These are phyloP conservation scores for Halcyon badia DNA, from an alignment of 2,797 vertebrate genomes.

Conservation along the genomic window DNA sequence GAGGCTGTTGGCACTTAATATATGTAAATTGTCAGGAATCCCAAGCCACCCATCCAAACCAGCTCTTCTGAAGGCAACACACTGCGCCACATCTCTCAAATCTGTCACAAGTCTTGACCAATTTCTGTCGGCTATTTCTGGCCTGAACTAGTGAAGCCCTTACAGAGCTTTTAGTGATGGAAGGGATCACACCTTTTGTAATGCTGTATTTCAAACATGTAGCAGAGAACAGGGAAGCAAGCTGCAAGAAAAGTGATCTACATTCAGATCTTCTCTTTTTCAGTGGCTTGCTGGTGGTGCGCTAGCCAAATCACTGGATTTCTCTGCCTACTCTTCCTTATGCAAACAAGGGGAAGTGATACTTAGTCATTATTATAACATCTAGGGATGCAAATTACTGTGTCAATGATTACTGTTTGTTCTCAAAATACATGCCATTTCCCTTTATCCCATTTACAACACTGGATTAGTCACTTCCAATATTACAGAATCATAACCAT, in stretches of 20 bases:
- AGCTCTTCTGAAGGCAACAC: background rate
- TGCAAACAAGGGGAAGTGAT: constrained; percentile 69
- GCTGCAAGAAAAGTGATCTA: background rate
- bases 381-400: constrained; percentile 70
- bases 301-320: constrained; percentile 42
- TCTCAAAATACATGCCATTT: constrained; percentile 70
- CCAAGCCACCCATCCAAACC: background rate
- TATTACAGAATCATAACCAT: constrained; percentile 58
- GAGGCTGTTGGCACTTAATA: constrained; percentile 5
- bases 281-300: background rate
- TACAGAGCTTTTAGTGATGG: background rate
- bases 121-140: background rate
- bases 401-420: constrained; percentile 75
- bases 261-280: background rate
- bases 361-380: constrained; percentile 72
- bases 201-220: background rate
- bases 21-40: background rate
- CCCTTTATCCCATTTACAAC: constrained; percentile 68
- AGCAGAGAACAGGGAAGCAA: background rate
- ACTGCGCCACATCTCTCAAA: background rate
- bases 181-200: background rate
- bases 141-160: background rate
- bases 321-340: constrained; percentile 55
- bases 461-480: constrained; percentile 72
- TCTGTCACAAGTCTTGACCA: background rate